phyloP scores from a whole-genome alignment of 1,140 invertebrate genomes.

The Pogonognathellus flavescens region DNA sequence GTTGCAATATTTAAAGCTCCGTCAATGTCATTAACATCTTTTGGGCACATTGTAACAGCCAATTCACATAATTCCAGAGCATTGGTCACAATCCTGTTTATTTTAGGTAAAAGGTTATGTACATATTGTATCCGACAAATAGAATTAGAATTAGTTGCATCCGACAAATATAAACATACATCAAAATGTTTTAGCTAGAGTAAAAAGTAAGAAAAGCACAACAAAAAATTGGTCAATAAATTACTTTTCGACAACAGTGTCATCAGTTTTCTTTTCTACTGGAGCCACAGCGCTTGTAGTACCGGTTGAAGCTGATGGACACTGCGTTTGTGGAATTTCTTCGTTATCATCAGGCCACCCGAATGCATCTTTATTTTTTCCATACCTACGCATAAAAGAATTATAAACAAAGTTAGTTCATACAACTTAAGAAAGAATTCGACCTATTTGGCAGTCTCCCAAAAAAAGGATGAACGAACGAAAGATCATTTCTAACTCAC shows the following conservation, averaged over 20 bases:
- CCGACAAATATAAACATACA: too few species aligned
- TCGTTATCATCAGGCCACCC: slow-evolving; percentile 97
- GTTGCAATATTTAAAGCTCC: slow-evolving; percentile 57
- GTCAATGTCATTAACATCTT: slow-evolving; percentile 57
- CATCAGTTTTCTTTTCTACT: slow-evolving; percentile 69
- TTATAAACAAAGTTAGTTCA: not conserved
- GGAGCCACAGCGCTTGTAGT: slow-evolving; percentile 69
- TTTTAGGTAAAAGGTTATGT: not conserved
- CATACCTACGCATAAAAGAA: slow-evolving; percentile 77
- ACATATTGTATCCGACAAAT: too few species aligned
- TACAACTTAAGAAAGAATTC: too few species aligned
- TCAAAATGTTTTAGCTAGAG: too few species aligned
- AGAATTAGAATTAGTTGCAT: too few species aligned
- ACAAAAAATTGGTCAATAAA: not conserved
- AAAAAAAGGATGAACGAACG: not conserved
- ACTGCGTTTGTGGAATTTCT: slow-evolving; percentile 75
- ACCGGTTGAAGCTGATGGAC: slow-evolving; percentile 72
- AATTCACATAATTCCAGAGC: slow-evolving; percentile 64
- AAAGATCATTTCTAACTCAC: slow-evolving; percentile 69
- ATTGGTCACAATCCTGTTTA: slow-evolving; percentile 58
- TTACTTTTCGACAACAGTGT: slow-evolving; percentile 67
- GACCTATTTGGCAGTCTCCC: slow-evolving; percentile 40
- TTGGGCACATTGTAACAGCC: slow-evolving; percentile 57
- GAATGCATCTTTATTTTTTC: slow-evolving; percentile 95
- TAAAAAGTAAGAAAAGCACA: not conserved